Evolutionary conservation across 2,797 vertebrate species (phyloP).

Genomic region (Diceros bicornis): DNA sequence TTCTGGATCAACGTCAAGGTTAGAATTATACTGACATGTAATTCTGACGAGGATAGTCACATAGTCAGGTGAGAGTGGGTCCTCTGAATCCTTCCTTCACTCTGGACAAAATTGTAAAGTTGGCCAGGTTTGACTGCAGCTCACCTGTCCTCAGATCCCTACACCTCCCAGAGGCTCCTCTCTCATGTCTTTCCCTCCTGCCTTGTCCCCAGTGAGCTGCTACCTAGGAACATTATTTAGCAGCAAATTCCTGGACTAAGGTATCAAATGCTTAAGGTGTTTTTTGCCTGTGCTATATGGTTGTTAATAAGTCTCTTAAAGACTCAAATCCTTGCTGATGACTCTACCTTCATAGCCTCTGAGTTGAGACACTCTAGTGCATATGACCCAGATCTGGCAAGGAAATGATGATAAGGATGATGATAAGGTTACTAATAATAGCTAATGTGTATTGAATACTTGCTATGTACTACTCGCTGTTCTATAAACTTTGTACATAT

Average conservation of each 20-base stretch:
- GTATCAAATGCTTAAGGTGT: not conserved
- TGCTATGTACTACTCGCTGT: not conserved
- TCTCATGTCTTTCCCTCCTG: not conserved
- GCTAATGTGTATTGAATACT: not conserved
- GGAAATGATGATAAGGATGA: not conserved
- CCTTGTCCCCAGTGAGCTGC: not conserved
- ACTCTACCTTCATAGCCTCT: not conserved
- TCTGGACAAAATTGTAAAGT: not conserved
- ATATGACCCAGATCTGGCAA: not conserved
- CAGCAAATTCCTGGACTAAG: not conserved
- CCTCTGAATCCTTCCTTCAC: not conserved
- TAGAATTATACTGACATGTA: not conserved
- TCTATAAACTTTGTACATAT: not conserved
- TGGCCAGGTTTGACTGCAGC: not conserved
- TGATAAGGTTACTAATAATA: not conserved
- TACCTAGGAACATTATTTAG: not conserved
- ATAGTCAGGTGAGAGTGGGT: not conserved
- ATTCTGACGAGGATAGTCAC: not conserved
- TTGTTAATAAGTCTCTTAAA: slow-evolving; percentile 2
- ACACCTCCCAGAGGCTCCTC: not conserved
- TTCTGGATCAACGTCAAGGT: slow-evolving; percentile 13
- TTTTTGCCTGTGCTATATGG: not conserved
- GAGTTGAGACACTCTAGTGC: not conserved
- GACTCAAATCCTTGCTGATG: not conserved
- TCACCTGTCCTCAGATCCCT: not conserved